phyloP scores from a whole-genome alignment of 2,797 vertebrate species.

The Typhlichthys eigenmanni region DNA sequence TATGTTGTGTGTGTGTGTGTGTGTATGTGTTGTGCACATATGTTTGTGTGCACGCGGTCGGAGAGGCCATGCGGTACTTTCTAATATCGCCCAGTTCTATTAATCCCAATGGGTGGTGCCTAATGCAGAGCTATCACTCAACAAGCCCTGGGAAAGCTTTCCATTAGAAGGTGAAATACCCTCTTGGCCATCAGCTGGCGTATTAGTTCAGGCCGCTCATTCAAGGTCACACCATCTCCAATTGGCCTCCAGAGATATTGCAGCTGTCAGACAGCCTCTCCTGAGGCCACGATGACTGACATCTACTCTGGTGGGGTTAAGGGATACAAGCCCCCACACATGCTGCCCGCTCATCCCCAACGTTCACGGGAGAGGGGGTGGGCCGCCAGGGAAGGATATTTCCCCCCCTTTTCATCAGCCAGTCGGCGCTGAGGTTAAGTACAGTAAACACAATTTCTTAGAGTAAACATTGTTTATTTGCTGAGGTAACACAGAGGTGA shows the following conservation, averaged over 20 bases:
- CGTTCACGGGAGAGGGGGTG: neutral
- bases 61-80: slow-evolving; percentile 20
- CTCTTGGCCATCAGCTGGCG: slow-evolving; percentile 37
- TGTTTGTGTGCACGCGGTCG: slow-evolving; percentile 3
- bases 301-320: slow-evolving; percentile 9
- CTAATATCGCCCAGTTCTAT: slow-evolving; percentile 45
- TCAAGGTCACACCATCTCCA: slow-evolving; percentile 63
- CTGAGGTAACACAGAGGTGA: no score
- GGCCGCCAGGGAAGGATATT: no score
- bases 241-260: slow-evolving; percentile 39
- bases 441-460: no score
- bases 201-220: slow-evolving; percentile 45
- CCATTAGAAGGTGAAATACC: slow-evolving; percentile 58
- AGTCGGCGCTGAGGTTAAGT: no score
- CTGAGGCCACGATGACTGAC: slow-evolving; percentile 36
- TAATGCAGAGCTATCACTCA: slow-evolving; percentile 40
- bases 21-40: slow-evolving; percentile 2
- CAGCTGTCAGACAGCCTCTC: slow-evolving; percentile 35
- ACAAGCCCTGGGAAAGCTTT: slow-evolving; percentile 40
- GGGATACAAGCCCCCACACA: slow-evolving; percentile 15
- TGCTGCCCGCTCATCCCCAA: neutral
- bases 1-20: slow-evolving; percentile 5
- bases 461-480: no score
- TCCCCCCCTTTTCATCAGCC: no score
- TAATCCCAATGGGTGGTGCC: slow-evolving; percentile 41